A percentile compares a stretch with the other conserved stretches of the same genome.
These are phyloP conservation scores for Sciurus niger DNA, from an alignment of 2,113 vertebrate species.

Conservation along the genomic window DNA sequence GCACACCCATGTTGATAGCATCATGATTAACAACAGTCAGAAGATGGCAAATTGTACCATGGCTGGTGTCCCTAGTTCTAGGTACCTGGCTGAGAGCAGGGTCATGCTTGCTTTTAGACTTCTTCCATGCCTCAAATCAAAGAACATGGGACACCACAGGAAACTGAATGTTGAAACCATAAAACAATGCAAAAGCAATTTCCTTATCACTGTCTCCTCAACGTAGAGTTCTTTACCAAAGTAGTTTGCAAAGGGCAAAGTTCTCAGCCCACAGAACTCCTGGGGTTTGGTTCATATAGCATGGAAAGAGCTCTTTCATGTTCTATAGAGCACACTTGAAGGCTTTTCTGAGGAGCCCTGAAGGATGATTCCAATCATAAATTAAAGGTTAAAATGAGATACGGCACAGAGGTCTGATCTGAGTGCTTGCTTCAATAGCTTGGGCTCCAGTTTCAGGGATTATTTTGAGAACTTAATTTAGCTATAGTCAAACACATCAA, in stretches of 20 bases:
- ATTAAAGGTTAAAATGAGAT: background rate
- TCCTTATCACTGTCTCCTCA: conserved; percentile 58
- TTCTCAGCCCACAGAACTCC: conserved; percentile 50
- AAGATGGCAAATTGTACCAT: background rate
- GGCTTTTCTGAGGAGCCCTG: background rate
- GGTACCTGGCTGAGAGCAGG: background rate
- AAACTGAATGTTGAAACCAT: background rate
- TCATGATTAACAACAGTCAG: background rate
- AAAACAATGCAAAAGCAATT: conserved; percentile 3
- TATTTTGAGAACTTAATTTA: conserved; percentile 64
- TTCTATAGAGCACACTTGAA: background rate
- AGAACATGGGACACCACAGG: background rate
- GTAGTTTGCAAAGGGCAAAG: conserved; percentile 70
- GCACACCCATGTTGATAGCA: background rate
- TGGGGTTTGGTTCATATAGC: background rate
- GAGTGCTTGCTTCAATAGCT: background rate
- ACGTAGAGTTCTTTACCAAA: conserved; percentile 30
- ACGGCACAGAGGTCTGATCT: background rate
- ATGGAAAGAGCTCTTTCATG: background rate
- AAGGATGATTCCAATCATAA: background rate
- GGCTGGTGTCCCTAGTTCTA: background rate
- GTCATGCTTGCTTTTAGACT: background rate
- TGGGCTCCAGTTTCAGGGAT: conserved; percentile 1
- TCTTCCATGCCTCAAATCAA: background rate
- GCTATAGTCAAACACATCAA: background rate